These are phyloP conservation scores for Acanthoscelides obtectus DNA, from an alignment of 2,888 invertebrate genomes.

Conservation along the genomic window DNA sequence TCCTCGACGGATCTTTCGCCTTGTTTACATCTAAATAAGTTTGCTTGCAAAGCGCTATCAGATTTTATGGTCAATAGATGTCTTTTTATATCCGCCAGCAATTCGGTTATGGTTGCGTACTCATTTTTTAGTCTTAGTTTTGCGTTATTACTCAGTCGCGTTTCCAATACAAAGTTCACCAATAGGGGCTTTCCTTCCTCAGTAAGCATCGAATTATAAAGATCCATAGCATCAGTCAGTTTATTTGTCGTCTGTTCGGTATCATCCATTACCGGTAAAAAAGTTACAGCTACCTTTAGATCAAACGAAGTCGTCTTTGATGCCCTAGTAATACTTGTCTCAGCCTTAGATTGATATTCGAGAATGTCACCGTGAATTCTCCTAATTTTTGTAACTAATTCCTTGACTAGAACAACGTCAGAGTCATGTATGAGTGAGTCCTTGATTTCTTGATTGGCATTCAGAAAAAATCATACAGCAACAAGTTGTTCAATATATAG, in stretches of 20 bases:
- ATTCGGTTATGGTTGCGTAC: slow-evolving; percentile 10
- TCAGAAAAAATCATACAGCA: no score
- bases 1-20: slow-evolving; percentile 14
- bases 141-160: slow-evolving; percentile 12
- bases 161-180: slow-evolving; percentile 21
- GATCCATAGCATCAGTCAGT: slow-evolving; percentile 24
- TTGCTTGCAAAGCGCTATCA: slow-evolving; percentile 10
- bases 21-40: slow-evolving; percentile 15
- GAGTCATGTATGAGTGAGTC: no score
- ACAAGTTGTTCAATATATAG: no score
- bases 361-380: no score
- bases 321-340: no score
- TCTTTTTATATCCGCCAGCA: slow-evolving; percentile 15
- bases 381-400: no score
- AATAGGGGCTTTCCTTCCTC: slow-evolving; percentile 19
- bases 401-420: no score
- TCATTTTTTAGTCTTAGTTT: slow-evolving; percentile 16
- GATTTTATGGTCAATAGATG: slow-evolving; percentile 19
- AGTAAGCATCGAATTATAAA: slow-evolving; percentile 20
- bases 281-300: slow-evolving; percentile 18
- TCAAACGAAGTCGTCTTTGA: slow-evolving; percentile 17
- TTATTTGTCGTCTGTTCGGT: slow-evolving; percentile 20
- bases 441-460: no score
- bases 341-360: no score
- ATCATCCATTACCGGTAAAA: slow-evolving; percentile 20